Evolutionary conservation across 2,888 invertebrate genomes (phyloP), one percentile per base, ranked within the genome.

Genomic region (Trachelus troglodyta): DNA sequence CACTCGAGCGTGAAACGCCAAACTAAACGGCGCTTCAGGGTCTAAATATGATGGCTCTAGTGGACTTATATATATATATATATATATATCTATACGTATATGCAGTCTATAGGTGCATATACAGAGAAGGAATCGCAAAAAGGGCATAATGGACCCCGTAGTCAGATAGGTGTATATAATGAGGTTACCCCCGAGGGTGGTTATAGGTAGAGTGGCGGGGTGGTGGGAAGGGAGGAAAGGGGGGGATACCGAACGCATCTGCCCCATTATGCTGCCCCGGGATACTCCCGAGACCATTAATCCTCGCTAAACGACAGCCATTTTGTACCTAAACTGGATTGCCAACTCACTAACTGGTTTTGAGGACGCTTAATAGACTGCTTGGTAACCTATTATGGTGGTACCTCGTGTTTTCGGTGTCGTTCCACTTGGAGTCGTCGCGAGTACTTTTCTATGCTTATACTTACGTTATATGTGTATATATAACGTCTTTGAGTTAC

Each of bases 241-340:
- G 77, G 80, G 81, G 76, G 81, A 77, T 85, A 81, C 85, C 83
- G 84, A 86, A 85, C 90, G 90, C 91, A 91, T 91, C 91, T 91
- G 91, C 90, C 90, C 90, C 89, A 90, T 91, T 91, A 90, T 90
- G 86, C 88, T 87, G 88, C 86, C 88, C 85, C 83, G 82, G 87
- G 87, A 86, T 88, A 89, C 89, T 88, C 88, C 85, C 88, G 85
- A 86, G 90, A 88, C 90, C 91, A 91, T 91, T 91, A 91, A 91
- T 91, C 90, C 91, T 91, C 87, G 88, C 91, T 91, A 91, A 91
- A 91, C 91, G 91, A 91, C 91, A 91, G 91, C 91, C 91, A 91
- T 91, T 91, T 91, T 91, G 91, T 91, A 91, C 90, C 91, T 90
- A 90, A 91, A 91, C 91, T 91, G 91, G 91, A 91, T 91, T 91